phyloP scores from a whole-genome alignment of 2,888 invertebrate species.

The Ichneumon xanthorius region DNA sequence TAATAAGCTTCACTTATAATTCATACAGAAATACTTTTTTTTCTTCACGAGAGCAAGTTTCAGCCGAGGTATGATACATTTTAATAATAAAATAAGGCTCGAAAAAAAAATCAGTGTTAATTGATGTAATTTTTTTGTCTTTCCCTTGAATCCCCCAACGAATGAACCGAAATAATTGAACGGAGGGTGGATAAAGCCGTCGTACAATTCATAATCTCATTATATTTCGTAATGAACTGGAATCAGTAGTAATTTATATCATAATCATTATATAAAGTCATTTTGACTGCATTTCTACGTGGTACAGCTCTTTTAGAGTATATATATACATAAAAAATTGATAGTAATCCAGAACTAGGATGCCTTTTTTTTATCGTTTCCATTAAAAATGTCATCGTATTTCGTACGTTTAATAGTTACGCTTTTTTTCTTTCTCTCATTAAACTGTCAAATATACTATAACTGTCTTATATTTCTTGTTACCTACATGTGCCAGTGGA shows the following conservation, averaged over 20 bases:
- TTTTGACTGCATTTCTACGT: conserved; percentile 65
- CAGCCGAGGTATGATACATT: conserved; percentile 55
- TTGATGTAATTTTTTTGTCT: not conserved
- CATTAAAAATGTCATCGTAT: conserved; percentile 61
- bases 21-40: conserved; percentile 37
- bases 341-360: conserved; percentile 60
- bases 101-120: conserved; percentile 39
- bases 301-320: conserved; percentile 66
- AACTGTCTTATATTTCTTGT: conserved; percentile 61
- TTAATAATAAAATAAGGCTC: conserved; percentile 60
- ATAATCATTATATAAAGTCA: conserved; percentile 70
- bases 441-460: conserved; percentile 63
- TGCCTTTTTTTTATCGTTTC: conserved; percentile 41
- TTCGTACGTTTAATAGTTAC: conserved; percentile 61
- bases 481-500: conserved; percentile 63
- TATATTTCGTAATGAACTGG: conserved; percentile 68
- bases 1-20: conserved; percentile 51
- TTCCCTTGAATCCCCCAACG: not conserved
- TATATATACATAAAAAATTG: conserved; percentile 69
- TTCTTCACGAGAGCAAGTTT: conserved; percentile 22
- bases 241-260: conserved; percentile 66
- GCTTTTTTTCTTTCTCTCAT: conserved; percentile 11
- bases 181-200: conserved; percentile 18
- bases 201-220: conserved; percentile 67
- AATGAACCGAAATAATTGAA: not conserved